phyloP scores from a whole-genome alignment of 2,797 vertebrate species.

The Chaetodon trifasciatus region DNA sequence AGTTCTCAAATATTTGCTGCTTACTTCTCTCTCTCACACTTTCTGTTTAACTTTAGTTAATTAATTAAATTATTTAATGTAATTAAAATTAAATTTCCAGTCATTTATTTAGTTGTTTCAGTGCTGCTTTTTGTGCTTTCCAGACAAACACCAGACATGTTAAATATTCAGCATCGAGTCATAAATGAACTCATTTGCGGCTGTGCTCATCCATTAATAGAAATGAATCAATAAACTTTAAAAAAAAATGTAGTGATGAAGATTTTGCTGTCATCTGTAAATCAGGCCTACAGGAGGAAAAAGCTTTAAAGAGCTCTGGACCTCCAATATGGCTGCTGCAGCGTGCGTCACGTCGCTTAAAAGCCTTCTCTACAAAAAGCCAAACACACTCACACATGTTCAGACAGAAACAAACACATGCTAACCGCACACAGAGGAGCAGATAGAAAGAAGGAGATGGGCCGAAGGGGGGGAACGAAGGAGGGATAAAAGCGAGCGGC shows the following conservation, averaged over 20 bases:
- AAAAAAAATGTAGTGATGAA: no score
- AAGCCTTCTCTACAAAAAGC: conserved; percentile 19
- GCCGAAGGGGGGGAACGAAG: neutral
- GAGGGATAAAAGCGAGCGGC: conserved; percentile 54
- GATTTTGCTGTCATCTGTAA: neutral
- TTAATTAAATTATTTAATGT: no score
- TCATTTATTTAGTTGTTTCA: no score
- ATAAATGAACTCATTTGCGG: neutral
- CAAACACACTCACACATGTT: conserved; percentile 21
- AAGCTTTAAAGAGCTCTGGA: neutral
- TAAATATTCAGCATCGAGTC: neutral
- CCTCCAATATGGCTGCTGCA: neutral
- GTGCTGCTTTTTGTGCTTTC: no score
- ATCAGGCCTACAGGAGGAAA: neutral
- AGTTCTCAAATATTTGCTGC: no score
- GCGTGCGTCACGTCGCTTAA: neutral
- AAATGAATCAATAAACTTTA: neutral
- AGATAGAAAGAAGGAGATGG: conserved; percentile 22
- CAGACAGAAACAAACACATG: conserved; percentile 52
- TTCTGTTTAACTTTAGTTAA: no score
- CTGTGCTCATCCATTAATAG: neutral
- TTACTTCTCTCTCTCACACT: no score
- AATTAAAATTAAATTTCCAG: no score
- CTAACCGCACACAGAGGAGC: conserved; percentile 50
- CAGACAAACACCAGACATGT: neutral